These are phyloP conservation scores for Oxygymnocypris stewartii DNA, from an alignment of 2,113 vertebrate genomes.

Conservation along the genomic window DNA sequence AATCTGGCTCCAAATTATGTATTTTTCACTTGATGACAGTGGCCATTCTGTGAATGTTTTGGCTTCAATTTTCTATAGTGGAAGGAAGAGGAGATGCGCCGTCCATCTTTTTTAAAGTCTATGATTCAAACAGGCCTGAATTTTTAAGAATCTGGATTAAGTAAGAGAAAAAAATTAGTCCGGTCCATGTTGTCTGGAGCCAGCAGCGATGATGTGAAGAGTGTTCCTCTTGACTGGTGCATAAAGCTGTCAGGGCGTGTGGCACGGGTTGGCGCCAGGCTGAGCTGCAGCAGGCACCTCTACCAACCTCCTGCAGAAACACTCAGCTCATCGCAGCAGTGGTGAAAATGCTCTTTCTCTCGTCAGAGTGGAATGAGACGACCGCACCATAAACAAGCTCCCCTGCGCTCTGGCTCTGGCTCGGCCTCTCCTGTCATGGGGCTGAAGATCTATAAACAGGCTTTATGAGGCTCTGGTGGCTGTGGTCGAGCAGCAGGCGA, in stretches of 20 bases:
- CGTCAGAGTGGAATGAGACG: slow-evolving; percentile 31
- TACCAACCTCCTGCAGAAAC: slow-evolving; percentile 40
- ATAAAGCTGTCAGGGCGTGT: slow-evolving; percentile 58
- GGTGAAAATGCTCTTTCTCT: slow-evolving; percentile 42
- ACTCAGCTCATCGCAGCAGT: slow-evolving; percentile 18
- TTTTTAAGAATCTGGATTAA: slow-evolving; percentile 47
- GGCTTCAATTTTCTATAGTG: too few relatives aligned
- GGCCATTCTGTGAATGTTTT: too few relatives aligned
- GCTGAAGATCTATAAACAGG: slow-evolving; percentile 60
- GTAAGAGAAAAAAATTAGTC: slow-evolving; percentile 39
- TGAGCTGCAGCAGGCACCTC: slow-evolving; percentile 42
- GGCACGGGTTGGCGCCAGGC: slow-evolving; percentile 47
- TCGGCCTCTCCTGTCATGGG: slow-evolving; percentile 38
- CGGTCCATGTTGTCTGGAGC: slow-evolving; percentile 11
- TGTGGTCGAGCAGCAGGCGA: slow-evolving; percentile 6
- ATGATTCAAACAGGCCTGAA: slow-evolving; percentile 26
- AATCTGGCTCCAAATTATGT: too few relatives aligned
- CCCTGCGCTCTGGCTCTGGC: slow-evolving; percentile 48
- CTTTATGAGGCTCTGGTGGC: slow-evolving; percentile 56
- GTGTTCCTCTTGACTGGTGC: slow-evolving; percentile 43
- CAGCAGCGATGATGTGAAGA: slow-evolving; percentile 48
- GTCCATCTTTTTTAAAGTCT: too few relatives aligned
- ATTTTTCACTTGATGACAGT: too few relatives aligned
- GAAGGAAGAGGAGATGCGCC: too few relatives aligned
- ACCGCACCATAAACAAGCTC: slow-evolving; percentile 54